Evolutionary conservation across 2,888 invertebrate species (phyloP).

Genomic region (Boloria euphrosyne): DNA sequence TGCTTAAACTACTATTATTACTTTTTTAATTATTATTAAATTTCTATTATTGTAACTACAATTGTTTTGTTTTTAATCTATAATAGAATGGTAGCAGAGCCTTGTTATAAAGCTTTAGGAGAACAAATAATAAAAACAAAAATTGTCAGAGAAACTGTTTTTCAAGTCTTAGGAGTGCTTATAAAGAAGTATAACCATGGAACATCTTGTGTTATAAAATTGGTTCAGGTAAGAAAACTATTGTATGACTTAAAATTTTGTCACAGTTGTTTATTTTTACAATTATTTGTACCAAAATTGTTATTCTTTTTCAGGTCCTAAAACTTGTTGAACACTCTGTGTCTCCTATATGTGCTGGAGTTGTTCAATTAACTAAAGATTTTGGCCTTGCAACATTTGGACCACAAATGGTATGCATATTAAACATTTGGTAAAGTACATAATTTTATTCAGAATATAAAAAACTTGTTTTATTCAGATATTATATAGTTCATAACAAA

Average conservation of each 20-base stretch:
- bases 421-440: neutral
- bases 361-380: conserved; percentile 85
- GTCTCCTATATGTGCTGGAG: conserved; percentile 85
- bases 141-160: conserved; percentile 85
- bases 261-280: neutral
- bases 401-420: conserved; percentile 82
- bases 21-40: neutral
- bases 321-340: conserved; percentile 89
- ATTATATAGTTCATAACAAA: neutral
- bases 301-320: conserved; percentile 82
- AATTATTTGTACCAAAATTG: neutral
- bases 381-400: conserved; percentile 87
- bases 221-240: conserved; percentile 78
- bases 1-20: conserved; percentile 35
- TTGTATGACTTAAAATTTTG: neutral
- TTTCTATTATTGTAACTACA: neutral
- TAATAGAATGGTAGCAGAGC: conserved; percentile 85
- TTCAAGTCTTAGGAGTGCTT: conserved; percentile 90
- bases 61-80: neutral
- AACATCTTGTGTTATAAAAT: conserved; percentile 87
- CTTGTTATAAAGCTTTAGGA: conserved; percentile 88
- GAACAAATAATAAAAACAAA: conserved; percentile 84
- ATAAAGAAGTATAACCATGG: conserved; percentile 93
- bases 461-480: neutral
- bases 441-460: neutral